phyloP scores from a whole-genome alignment of 2,113 vertebrate genomes.

The Perca fluviatilis region DNA sequence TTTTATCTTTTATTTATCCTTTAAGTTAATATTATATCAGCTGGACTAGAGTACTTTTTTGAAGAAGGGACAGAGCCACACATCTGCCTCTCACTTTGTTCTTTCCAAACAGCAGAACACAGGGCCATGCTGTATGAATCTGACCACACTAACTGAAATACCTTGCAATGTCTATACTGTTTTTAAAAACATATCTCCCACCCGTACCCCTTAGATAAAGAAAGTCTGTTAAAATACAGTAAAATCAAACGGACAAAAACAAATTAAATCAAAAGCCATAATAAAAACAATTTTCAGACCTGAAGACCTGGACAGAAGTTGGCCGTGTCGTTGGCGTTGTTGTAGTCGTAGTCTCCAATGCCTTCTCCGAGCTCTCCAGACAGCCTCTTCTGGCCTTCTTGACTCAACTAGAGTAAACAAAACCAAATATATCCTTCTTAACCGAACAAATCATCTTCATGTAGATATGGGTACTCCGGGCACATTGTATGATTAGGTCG shows the following conservation, averaged over 20 bases:
- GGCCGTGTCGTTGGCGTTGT: slow-evolving; percentile 92
- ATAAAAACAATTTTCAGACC: slow-evolving; percentile 78
- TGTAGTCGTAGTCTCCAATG: slow-evolving; percentile 92
- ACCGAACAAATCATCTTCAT: neutral
- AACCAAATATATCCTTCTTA: neutral
- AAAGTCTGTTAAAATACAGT: neutral
- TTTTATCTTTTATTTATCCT: too few species aligned
- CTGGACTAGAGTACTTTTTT: too few species aligned
- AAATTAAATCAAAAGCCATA: neutral
- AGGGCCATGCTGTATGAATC: neutral
- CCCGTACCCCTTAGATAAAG: neutral
- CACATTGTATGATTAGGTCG: neutral
- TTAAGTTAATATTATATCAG: too few species aligned
- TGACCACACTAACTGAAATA: too few species aligned
- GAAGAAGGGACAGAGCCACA: too few species aligned
- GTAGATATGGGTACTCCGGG: fast-evolving
- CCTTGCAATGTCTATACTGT: too few species aligned
- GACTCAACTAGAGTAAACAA: slow-evolving; percentile 80
- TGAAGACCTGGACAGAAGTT: slow-evolving; percentile 93
- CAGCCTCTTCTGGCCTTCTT: slow-evolving; percentile 40
- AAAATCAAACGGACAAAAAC: neutral
- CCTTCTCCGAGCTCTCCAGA: slow-evolving; percentile 83
- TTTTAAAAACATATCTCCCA: too few species aligned
- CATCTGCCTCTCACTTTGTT: too few species aligned
- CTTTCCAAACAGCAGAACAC: too few species aligned